Evolutionary conservation across 2,113 vertebrate genomes (phyloP), one percentile per base, ranked within the genome.

Genomic region (Anguilla rostrata): DNA sequence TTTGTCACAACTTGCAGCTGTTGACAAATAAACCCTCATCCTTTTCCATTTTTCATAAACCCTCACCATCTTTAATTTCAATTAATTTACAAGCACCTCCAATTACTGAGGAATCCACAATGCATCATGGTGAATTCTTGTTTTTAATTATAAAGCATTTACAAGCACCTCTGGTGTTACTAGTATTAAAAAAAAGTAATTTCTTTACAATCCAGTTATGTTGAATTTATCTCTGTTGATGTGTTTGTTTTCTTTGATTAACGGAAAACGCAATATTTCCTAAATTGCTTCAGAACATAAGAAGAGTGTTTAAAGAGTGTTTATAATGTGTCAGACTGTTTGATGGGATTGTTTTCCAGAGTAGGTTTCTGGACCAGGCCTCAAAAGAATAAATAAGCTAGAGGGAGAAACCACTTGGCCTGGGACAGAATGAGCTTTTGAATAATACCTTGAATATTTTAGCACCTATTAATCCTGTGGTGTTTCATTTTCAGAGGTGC

Each of bases 401-500:
- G 63, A 12, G 22, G 66, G 78, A 63, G 85, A 49, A 43, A 81
- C 43, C 20, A 66, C 82, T 53, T 49, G n/a, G 60, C 53, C 29
- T n/a, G 14, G 66, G 40, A 39, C 46, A 85, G 87, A 87, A 86
- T 83, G 85, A 1, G 66, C 87, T 82, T 34, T 83, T 34, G 81
- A 91, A 90, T 88, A 89, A 87, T 89, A 90, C 86, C 84, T 88
- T 85, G 90, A 90, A 92, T 93, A 93, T 94, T 87, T 93, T 92
- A 92, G 87, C 92, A 92, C 89, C 89, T 93, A 92, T 94, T 94
- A 92, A 90, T 87, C 90, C 88, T 82, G 85, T 91, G 91, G 92
- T 93, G 91, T 94, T 94, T 94, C 90, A 94, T 95, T 95, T 94
- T 91, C 91, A 90, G 91, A 91, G 93, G 87, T 90, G 63, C 87